Conservation (phyloP, 1,140 invertebrate species). For the Euwallacea similis region DNA sequence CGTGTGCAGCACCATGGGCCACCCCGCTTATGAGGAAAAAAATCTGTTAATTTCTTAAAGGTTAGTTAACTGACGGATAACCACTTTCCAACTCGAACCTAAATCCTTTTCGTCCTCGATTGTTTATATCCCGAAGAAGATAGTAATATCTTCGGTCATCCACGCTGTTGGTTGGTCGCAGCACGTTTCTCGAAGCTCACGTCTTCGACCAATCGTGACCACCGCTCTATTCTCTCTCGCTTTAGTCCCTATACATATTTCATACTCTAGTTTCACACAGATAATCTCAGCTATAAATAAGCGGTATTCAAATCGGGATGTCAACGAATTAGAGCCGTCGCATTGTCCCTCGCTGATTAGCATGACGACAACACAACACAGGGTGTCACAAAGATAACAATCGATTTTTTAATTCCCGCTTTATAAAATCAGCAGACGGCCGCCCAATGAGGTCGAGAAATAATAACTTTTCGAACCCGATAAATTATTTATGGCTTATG, state of each 20-base stretch:
- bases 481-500: conserved; percentile 29
- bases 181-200: conserved; percentile 19
- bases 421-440: conserved; percentile 29
- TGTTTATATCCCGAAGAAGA: not conserved
- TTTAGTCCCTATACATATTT: not conserved
- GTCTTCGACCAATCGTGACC: conserved; percentile 24
- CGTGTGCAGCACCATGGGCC: too few relatives aligned
- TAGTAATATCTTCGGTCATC: conserved; percentile 8
- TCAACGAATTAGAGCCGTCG: conserved; percentile 7
- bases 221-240: conserved; percentile 9
- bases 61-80: too few relatives aligned
- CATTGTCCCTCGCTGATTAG: conserved; percentile 5
- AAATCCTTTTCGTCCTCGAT: not conserved
- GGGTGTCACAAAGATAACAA: conserved; percentile 28
- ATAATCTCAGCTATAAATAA: conserved; percentile 9
- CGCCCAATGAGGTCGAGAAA: conserved; percentile 20
- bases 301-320: not conserved
- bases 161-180: conserved; percentile 9
- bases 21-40: too few relatives aligned
- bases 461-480: conserved; percentile 23
- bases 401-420: conserved; percentile 25
- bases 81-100: too few relatives aligned
- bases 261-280: conserved; percentile 2
- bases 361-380: conserved; percentile 9
- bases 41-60: too few relatives aligned